Percentiles rank a stretch among this genome's conserved stretches.
Conservation (phyloP, 2,113 vertebrate genomes). For the Eretmodus cyanostictus region DNA sequence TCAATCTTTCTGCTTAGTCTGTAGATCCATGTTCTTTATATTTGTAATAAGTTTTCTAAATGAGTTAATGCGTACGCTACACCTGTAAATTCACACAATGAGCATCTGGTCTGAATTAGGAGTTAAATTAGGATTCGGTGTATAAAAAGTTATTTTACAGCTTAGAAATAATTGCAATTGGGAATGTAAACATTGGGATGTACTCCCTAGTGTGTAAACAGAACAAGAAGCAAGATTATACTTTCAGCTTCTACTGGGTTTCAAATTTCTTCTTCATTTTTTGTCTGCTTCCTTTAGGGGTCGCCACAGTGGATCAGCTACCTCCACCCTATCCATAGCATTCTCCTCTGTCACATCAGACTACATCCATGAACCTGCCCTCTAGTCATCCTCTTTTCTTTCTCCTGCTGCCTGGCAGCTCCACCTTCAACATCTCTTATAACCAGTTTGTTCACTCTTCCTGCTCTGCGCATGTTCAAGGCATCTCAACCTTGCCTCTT, state of each 20-base stretch:
- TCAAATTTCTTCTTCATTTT: neutral
- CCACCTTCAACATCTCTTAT: neutral
- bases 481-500: neutral
- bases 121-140: neutral
- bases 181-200: accelerated
- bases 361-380: accelerated
- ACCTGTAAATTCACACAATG: neutral
- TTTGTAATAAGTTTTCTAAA: neutral
- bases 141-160: neutral
- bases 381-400: neutral
- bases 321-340: neutral
- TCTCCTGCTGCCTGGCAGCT: neutral
- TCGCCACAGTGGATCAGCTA: neutral
- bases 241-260: neutral
- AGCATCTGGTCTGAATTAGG: neutral
- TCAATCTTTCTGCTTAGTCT: accelerated
- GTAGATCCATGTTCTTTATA: neutral
- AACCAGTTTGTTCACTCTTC: neutral
- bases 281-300: neutral
- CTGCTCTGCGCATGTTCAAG: neutral
- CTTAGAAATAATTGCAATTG: neutral
- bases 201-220: neutral
- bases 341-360: neutral
- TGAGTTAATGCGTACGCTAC: accelerated
- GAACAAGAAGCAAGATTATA: neutral